Evolutionary conservation across 2,888 invertebrate species (phyloP), one percentile per base, ranked within the genome.

Genomic region (Torymus auratus): DNA sequence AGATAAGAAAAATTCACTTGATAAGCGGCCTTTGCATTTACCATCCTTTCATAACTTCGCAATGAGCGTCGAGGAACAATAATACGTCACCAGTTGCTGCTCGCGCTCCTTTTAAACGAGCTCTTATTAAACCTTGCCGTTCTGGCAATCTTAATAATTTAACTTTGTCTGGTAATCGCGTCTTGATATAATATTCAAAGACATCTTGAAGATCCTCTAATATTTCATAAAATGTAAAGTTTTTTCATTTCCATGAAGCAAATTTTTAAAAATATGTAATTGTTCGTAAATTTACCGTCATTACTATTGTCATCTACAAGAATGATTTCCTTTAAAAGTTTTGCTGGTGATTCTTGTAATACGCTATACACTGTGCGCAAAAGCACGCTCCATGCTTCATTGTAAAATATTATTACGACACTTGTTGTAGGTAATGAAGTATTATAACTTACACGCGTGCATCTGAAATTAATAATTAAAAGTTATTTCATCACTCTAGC

Each of bases 301-400:
- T 96, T 96, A 84, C 98, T 98, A 90, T 94, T 95, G 91, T 99
- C 99, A 89, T 99, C 98, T 13, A 99, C 95, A 10, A 99, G 92
- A 87, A 99, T 96, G 76, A 99, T 96, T 92, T 99, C 98, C 88
- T 97, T 95, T 14, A 99, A 92, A 87, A 95, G 93, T 82, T 91
- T 92, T 83, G 91, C 92, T 53, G 94, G 96, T 86, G 94, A 95
- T 91, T 94, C 92, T 88, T 96, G 95, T 73, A 97, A 91, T 12
- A 97, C 96, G 88, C 96, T 96, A 93, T 96, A 95, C n/a, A 97
- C 93, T 0, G 97, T 97, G 80, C 97, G 91, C 56, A 97, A 87
- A 61, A 97, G 92, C 61, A 96, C 94, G 65, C 96, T 96, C 92
- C 96, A 97, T 0, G 97, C 96, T 91, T 98, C 98, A 89, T 98